Conservation (phyloP, 2,113 vertebrate species). For the Cryptoleucopteryx plumbea region DNA sequence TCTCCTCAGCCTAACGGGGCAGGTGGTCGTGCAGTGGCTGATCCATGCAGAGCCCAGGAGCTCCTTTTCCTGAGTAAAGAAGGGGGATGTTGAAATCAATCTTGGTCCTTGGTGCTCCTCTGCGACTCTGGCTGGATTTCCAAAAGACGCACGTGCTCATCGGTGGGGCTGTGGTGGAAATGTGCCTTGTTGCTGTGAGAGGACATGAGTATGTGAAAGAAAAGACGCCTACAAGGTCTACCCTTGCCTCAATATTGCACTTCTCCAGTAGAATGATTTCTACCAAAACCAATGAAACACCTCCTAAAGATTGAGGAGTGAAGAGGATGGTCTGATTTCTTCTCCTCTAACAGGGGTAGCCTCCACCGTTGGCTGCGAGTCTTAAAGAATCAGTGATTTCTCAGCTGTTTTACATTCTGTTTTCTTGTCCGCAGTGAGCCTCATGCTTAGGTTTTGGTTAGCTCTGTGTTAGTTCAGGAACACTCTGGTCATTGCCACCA, state of each 20-base stretch:
- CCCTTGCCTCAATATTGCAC: not conserved
- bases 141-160: not conserved
- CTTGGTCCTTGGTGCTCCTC: not conserved
- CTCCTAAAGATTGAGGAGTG: not conserved
- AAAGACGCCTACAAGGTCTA: not conserved
- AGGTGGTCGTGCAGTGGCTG: not conserved
- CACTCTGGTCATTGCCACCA: not conserved
- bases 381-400: not conserved
- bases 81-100: not conserved
- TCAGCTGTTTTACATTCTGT: not conserved
- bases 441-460: not conserved
- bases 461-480: not conserved
- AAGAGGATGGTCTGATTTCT: not conserved
- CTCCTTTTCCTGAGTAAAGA: not conserved
- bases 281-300: not conserved
- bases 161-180: not conserved
- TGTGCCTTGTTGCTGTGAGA: not conserved
- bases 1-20: not conserved
- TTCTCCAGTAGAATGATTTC: not conserved
- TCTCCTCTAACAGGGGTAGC: not conserved
- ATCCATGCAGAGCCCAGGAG: rapidly evolving
- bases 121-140: not conserved
- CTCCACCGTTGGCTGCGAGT: rapidly evolving
- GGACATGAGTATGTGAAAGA: not conserved
- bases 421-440: not conserved